A percentile compares a stretch with the other conserved stretches of the same genome.
Evolutionary conservation across 2,113 vertebrate genomes (phyloP).

Genomic region (Gymnobelideus leadbeateri): DNA sequence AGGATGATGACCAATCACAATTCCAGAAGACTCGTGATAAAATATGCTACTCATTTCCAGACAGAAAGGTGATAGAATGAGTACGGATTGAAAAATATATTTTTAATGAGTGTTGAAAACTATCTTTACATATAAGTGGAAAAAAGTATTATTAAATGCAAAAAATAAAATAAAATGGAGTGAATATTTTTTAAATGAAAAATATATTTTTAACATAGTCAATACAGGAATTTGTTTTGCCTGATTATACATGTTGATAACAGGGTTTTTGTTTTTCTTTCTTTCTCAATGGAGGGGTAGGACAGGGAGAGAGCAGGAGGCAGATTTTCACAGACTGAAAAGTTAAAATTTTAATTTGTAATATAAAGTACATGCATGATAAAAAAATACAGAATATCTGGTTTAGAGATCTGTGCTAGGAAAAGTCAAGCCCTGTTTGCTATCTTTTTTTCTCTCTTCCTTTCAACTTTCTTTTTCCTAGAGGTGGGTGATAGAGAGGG

Average conservation of each 20-base stretch:
- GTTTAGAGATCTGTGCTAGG: not conserved
- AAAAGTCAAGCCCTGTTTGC: not conserved
- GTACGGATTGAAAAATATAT: not conserved
- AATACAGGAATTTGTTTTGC: not conserved
- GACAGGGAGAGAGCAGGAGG: not conserved
- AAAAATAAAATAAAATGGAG: too few relatives aligned
- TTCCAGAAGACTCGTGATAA: not conserved
- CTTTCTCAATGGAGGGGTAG: not conserved
- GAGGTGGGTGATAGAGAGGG: not conserved
- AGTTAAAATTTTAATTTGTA: not conserved
- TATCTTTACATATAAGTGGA: too few relatives aligned
- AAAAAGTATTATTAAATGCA: too few relatives aligned
- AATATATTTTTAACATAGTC: not conserved
- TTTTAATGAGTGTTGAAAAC: too few relatives aligned
- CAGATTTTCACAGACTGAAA: not conserved
- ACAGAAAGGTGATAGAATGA: not conserved
- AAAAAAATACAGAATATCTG: not conserved
- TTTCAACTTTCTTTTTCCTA: not conserved
- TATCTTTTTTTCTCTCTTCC: not conserved
- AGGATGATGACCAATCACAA: not conserved
- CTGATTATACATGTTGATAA: not conserved
- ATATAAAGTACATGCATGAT: not conserved
- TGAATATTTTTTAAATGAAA: too few relatives aligned
- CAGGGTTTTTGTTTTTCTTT: not conserved
- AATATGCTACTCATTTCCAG: not conserved